Percentiles rank a stretch among this genome's conserved stretches.
These are phyloP conservation scores for Syritta pipiens DNA, from an alignment of 2,888 invertebrate species.

Conservation along the genomic window DNA sequence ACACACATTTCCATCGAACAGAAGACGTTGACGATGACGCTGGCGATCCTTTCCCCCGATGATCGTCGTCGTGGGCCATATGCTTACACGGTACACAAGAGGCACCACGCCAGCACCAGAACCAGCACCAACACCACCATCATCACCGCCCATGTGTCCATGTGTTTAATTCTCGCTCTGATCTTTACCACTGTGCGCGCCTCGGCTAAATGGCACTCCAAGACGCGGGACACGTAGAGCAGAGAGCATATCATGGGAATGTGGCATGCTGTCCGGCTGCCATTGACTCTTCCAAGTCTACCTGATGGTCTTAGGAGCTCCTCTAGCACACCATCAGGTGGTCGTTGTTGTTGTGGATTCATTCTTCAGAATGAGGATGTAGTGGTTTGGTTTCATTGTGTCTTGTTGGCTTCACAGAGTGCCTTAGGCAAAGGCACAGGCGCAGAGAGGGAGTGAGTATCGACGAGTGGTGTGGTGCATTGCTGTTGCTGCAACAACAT, in stretches of 20 bases:
- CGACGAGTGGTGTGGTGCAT: conserved; percentile 41
- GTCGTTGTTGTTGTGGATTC: conserved; percentile 33
- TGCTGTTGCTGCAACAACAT: conserved; percentile 60
- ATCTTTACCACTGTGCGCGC: conserved; percentile 57
- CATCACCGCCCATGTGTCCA: conserved; percentile 19
- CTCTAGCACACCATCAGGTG: conserved; percentile 55
- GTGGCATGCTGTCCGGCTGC: conserved; percentile 68
- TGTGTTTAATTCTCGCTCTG: conserved; percentile 54
- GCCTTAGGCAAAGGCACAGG: conserved; percentile 35
- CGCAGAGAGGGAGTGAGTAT: conserved; percentile 5
- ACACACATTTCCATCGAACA: conserved; percentile 36
- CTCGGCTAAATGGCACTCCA: conserved; percentile 32
- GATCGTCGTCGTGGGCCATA: conserved; percentile 60
- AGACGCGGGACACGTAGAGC: conserved; percentile 18
- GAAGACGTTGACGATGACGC: conserved; percentile 20
- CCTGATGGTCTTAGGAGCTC: conserved; percentile 61
- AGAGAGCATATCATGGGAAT: conserved; percentile 47
- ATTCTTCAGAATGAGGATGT: conserved; percentile 7
- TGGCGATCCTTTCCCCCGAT: conserved; percentile 57
- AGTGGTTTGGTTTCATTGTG: conserved; percentile 2
- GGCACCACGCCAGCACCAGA: neutral
- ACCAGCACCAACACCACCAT: conserved; percentile 13
- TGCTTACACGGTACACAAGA: conserved; percentile 30
- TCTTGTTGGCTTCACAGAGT: conserved; percentile 36
- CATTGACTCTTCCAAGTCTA: conserved; percentile 67